These are phyloP conservation scores for Lepisosteus oculatus DNA, from an alignment of 2,113 vertebrate species.

Conservation along the genomic window DNA sequence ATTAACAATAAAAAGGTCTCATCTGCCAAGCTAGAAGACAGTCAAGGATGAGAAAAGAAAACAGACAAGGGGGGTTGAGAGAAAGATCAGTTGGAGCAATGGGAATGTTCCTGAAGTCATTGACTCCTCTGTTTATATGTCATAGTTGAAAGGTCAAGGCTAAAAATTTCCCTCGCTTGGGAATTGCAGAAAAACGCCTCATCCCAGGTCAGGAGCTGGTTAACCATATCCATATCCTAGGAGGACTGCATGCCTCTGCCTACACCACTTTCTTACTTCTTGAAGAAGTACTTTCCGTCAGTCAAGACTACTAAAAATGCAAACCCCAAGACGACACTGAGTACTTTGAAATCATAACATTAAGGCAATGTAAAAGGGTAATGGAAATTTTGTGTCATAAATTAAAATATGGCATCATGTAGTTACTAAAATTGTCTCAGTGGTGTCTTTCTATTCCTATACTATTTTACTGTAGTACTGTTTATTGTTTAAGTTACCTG, in stretches of 20 bases:
- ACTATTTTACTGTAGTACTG: too few relatives aligned
- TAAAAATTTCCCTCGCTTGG: constrained; percentile 43
- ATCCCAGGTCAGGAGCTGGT: constrained; percentile 4
- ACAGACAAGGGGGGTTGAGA: neutral
- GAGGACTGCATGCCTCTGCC: constrained; percentile 9
- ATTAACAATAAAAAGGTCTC: too few relatives aligned
- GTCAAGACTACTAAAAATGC: too few relatives aligned
- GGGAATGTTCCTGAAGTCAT: constrained; percentile 7
- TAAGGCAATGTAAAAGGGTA: too few relatives aligned
- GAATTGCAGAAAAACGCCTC: constrained; percentile 33
- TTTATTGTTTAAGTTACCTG: too few relatives aligned
- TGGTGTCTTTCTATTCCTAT: too few relatives aligned
- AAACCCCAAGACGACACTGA: too few relatives aligned
- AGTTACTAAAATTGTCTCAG: too few relatives aligned
- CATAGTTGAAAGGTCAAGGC: constrained; percentile 40
- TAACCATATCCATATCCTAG: constrained; percentile 6
- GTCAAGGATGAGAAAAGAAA: neutral
- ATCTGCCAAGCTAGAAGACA: neutral
- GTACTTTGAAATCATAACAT: too few relatives aligned
- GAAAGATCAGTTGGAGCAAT: neutral
- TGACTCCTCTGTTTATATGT: constrained; percentile 35
- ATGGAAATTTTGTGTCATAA: too few relatives aligned
- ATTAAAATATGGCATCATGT: too few relatives aligned
- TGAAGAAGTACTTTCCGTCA: too few relatives aligned
- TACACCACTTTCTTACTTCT: neutral